These are phyloP conservation scores for Acanthurus tractus DNA, from an alignment of 2,797 vertebrate species.

Conservation along the genomic window DNA sequence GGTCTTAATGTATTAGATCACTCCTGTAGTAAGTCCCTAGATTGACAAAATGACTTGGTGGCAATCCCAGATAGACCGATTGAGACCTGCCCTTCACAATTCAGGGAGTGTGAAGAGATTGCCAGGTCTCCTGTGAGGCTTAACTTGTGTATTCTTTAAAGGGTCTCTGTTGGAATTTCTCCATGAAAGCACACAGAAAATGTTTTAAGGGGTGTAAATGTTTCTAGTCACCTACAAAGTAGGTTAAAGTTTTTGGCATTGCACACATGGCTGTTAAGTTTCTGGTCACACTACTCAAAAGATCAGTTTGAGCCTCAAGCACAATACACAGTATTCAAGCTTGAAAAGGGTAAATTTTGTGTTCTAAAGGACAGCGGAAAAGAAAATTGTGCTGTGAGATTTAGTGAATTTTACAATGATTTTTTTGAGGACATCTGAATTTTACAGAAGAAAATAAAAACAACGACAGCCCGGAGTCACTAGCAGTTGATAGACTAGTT, in stretches of 20 bases:
- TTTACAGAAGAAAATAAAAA: background rate
- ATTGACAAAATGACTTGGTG: background rate
- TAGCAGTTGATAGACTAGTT: background rate
- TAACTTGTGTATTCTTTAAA: slow-evolving; percentile 28
- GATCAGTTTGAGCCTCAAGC: slow-evolving; percentile 55
- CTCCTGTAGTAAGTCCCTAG: background rate
- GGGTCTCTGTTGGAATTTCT: slow-evolving; percentile 31
- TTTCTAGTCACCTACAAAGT: slow-evolving; percentile 46
- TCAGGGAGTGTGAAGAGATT: slow-evolving; percentile 43
- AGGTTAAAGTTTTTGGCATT: slow-evolving; percentile 52
- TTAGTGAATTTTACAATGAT: background rate
- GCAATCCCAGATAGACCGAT: background rate
- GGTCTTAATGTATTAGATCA: background rate
- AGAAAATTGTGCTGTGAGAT: slow-evolving; percentile 8
- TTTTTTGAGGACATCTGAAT: background rate
- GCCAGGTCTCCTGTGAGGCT: slow-evolving; percentile 46
- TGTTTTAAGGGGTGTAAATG: slow-evolving; percentile 54
- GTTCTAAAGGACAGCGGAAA: slow-evolving; percentile 16
- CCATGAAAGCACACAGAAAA: slow-evolving; percentile 43
- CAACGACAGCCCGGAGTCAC: background rate
- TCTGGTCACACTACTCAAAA: slow-evolving; percentile 44
- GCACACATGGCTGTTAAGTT: slow-evolving; percentile 35
- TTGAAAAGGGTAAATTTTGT: slow-evolving; percentile 5
- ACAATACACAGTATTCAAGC: background rate
- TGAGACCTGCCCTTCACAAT: slow-evolving; percentile 52